Base-by-base conservation (phyloP, 2,797 vertebrate genomes). In the Champsocephalus gunnari region DNA sequence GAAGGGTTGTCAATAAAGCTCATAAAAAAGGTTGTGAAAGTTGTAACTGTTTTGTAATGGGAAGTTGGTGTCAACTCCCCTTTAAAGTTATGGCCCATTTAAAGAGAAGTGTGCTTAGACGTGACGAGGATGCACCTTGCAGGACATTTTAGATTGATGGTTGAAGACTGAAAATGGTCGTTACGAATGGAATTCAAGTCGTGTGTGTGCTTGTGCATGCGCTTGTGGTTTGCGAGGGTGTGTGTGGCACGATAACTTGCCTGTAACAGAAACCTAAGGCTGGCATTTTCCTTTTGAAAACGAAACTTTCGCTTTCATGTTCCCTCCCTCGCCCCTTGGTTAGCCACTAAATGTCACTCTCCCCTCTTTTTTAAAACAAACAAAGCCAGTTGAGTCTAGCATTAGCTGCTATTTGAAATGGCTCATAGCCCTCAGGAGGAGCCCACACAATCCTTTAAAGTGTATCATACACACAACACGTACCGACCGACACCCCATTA, bases 281-380 rank as follows among this genome's bases (percentile, higher is more conserved):
- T 92, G 87, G 80, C 84, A 87, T 92, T 93, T 92, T 92, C 81
- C 69, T 79, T 90, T 87, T 66, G 83, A 88, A 91, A 89, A 89
- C 9, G 75, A 90, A 91, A 92, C 84, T 89, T 92, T 92, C 70
- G 75, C 90, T 93, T 94, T 93, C 86, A 91, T 91, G 90, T 90
- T 87, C 85, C 71, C 82, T 86, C 82, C 73, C 85, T 88, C 77
- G 84, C 90, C 89, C 89, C 85, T 88, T 12, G 90, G 91, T 92
- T 90, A 90, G 88, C 92, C 92, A 79, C 92, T 92, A 93, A 94
- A 91, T 90, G 90, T 91, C 91, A 88, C 86, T 89, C 88, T 87
- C 69, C 83, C 60, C 89, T 88, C 78, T 91, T 88, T 85, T 85
- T 88, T 85, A 93, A 93, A 92, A 93, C 91, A 94, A 94, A 93